A percentile compares a stretch with the other conserved stretches of the same genome.
Conservation (phyloP, 92 coral and sea anemone species). For the Virgularia gustaviana region DNA sequence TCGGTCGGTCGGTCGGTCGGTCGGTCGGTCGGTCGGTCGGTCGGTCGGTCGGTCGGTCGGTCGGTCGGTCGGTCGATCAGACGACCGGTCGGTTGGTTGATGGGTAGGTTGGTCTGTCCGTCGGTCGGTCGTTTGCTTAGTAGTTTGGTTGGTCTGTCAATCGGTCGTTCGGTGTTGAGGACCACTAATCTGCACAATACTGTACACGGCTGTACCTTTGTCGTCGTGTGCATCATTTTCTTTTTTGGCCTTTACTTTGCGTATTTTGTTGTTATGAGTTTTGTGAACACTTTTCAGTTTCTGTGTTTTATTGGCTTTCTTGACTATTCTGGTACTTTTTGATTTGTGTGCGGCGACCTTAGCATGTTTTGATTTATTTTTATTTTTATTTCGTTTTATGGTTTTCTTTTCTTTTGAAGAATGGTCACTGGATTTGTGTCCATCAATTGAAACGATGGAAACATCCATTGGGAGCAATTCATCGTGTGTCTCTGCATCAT, state of each 20-base stretch:
- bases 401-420: slow-evolving; percentile 2
- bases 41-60: too few species aligned
- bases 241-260: not conserved
- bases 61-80: too few species aligned
- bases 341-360: not conserved
- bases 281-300: not conserved
- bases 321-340: not conserved
- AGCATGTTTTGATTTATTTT: not conserved
- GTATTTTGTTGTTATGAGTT: not conserved
- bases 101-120: too few species aligned
- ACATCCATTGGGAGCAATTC: slow-evolving; percentile 32
- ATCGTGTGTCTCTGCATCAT: not conserved
- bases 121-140: too few species aligned
- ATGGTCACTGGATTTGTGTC: not conserved
- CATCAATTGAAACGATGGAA: not conserved
- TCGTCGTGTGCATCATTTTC: not conserved
- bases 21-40: too few species aligned
- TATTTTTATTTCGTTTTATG: not conserved
- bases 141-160: too few species aligned
- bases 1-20: too few species aligned
- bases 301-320: not conserved
- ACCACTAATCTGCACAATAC: not conserved
- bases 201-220: not conserved
- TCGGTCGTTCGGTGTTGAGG: not conserved
- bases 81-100: too few species aligned